Base-by-base conservation (phyloP, 2,797 vertebrate genomes). In the Cichlasoma orientale region DNA sequence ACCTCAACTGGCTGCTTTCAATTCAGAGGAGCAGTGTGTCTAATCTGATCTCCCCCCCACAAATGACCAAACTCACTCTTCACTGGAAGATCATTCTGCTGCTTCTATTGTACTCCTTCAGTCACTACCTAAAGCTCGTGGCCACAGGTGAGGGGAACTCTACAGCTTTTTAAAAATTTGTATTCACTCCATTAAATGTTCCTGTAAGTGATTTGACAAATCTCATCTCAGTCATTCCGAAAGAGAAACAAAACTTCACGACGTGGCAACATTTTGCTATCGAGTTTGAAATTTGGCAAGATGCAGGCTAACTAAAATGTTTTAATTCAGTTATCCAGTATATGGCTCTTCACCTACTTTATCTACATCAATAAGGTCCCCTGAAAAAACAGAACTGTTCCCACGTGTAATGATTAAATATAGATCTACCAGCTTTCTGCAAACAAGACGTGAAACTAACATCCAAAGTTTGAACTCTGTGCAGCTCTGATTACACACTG, bases 381-480 rank as follows among this genome's bases (percentile, higher is more conserved):
- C 44, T 44, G 41, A 14, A 44, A 14, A 44, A 44, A 44, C 11
- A 44, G 4, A 44, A 44, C 14, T 4, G 12, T 44, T 44, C 41
- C 41, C 41, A 33, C 31, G 3, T 19, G 18, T 31, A 68, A 68
- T 19, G 1, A 50, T 50, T 31, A 68, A 31, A 68, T 68, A 68
- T 19, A 50, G 41, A 29, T n/a, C 41, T 29, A n/a, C 63, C 63
- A 68, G 1, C 18, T 68, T 44, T 29, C 41, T 50, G 41, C 25
- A 29, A 25, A 47, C 61, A 66, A 16, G 41, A 68, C 25, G 23
- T n/a, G 61, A 68, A 19, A 23, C 44, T 0, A 50, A 68, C 63
- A 50, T 68, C 44, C 63, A 68, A n/a, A 50, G 41, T 68, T 68
- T 50, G 29, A 66, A 66, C 61, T 29, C 16, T 68, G 44, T 8